Conservation (phyloP, 1,140 invertebrate genomes). For the Zaprionus davidi region DNA sequence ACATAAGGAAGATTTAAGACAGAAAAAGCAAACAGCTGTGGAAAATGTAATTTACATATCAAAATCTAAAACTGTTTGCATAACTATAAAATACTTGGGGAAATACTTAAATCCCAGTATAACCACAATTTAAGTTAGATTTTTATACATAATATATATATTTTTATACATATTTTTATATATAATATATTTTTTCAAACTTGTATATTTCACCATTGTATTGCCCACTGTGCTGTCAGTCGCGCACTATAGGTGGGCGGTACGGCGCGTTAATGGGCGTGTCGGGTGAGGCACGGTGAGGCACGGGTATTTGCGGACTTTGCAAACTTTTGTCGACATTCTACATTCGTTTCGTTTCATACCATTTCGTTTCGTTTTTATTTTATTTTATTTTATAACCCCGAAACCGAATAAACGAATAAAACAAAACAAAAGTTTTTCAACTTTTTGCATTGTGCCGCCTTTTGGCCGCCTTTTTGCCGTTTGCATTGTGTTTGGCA, state of each 20-base stretch:
- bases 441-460: constrained; percentile 62
- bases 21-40: too few species aligned
- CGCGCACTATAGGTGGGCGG: constrained; percentile 1
- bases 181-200: not conserved
- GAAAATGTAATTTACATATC: not conserved
- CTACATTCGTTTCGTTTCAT: constrained; percentile 15
- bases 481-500: constrained; percentile 57
- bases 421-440: constrained; percentile 64
- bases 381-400: constrained; percentile 79
- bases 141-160: not conserved
- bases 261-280: constrained; percentile 41
- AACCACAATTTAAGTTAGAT: not conserved
- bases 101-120: not conserved
- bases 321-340: constrained; percentile 69
- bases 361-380: constrained; percentile 2
- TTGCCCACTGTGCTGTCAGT: constrained; percentile 24
- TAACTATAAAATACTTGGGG: too few species aligned
- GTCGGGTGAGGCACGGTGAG: constrained; percentile 33
- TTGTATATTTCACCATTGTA: too few species aligned
- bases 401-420: constrained; percentile 66
- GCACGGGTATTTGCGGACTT: constrained; percentile 61
- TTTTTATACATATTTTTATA: not conserved
- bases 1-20: too few species aligned
- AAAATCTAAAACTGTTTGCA: not conserved
- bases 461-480: constrained; percentile 40